Evolutionary conservation across 2,113 vertebrate species (phyloP).

Genomic region (Myrmophylax atrothorax): DNA sequence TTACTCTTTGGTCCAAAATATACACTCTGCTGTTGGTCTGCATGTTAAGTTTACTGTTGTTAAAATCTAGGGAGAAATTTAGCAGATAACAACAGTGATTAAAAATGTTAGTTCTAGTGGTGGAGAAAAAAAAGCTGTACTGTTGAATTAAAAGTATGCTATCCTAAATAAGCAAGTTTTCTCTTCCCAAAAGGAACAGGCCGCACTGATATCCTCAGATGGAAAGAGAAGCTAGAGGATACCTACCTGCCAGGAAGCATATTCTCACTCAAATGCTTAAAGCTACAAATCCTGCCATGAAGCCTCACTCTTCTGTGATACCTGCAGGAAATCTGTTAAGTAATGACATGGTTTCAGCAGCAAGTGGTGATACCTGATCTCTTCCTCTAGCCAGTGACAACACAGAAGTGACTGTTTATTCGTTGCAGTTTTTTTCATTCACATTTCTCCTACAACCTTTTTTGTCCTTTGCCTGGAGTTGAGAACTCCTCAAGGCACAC

Average conservation of each 20-base stretch:
- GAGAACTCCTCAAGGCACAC: background rate
- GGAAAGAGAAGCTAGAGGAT: background rate
- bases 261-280: background rate
- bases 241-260: background rate
- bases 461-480: background rate
- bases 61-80: background rate
- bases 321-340: background rate
- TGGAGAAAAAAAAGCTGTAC: background rate
- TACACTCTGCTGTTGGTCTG: background rate
- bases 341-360: background rate
- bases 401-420: rapidly evolving
- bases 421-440: background rate
- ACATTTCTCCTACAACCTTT: background rate
- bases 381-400: background rate
- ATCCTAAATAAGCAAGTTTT: background rate
- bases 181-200: background rate
- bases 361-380: background rate
- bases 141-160: background rate
- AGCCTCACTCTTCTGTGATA: background rate
- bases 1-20: background rate
- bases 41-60: background rate
- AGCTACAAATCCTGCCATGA: background rate
- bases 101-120: background rate
- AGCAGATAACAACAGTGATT: background rate
- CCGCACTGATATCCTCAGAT: background rate